Base-by-base conservation (phyloP, 2,797 vertebrate species). In the Characodon lateralis region DNA sequence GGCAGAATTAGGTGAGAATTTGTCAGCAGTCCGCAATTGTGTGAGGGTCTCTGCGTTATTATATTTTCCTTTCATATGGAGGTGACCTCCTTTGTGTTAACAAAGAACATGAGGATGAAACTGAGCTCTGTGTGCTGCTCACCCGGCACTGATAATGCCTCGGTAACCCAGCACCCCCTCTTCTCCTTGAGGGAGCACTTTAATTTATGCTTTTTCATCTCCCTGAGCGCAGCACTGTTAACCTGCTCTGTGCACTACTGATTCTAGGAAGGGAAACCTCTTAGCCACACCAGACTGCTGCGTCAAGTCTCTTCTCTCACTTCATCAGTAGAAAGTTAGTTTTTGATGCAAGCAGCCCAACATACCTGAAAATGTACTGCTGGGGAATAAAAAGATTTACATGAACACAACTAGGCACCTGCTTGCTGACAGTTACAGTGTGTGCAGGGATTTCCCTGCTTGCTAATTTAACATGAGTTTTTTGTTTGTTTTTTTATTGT, bases 191-290 rank as follows among this genome's bases (percentile, higher is more conserved):
- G 92, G 93, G 92, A 94, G 84, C n/a, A 41, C 93, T 94, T 94
- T 96, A 93, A 96, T 95, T 95, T 95, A 94, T 93, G 94, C 93
- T 93, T 92, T 92, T 95, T 94, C 92, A 94, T 95, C 93, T 95
- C 94, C 92, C 91, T 88, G 91, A 90, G 92, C 89, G 87, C 87
- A 80, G 84, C 85, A 90, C 91, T 87, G 90, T 94, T 93, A 94
- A 94, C 94, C 92, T 92, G 84, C 92, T 93, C 89, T 84, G 85
- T 88, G 89, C 88, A 87, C 90, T 78, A 89, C 91, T 87, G 89
- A 88, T 93, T 92, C 92, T 91, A 88, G 89, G 83, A 89, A 84
- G 84, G 86, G 89, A 90, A 91, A 90, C 89, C 89, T 92, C 89
- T 92, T 88, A 88, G 88, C 83, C 80, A 87, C 85, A 88, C 74